A percentile compares a stretch with the other conserved stretches of the same genome.
These are phyloP conservation scores for Drosophila eohydei DNA, from an alignment of 2,888 invertebrate genomes.

Conservation along the genomic window DNA sequence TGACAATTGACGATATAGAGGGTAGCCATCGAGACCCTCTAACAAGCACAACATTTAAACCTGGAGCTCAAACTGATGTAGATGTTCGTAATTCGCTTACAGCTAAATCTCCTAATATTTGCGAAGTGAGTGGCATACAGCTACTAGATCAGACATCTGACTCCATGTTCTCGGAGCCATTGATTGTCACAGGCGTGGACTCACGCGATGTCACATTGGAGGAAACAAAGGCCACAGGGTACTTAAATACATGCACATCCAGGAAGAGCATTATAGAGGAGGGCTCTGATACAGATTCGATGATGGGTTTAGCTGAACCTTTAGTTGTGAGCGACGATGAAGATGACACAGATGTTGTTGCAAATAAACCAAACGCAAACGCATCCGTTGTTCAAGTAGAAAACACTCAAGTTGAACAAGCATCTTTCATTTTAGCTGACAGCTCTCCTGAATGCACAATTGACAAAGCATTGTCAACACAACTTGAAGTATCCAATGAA, in stretches of 20 bases:
- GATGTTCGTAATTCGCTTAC: constrained; percentile 15
- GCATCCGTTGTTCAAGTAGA: neutral
- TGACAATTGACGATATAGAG: constrained; percentile 36
- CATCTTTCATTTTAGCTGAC: neutral
- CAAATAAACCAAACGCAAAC: neutral
- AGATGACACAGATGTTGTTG: neutral
- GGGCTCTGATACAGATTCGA: constrained; percentile 50
- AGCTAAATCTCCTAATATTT: constrained; percentile 8
- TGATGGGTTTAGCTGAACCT: constrained; percentile 55
- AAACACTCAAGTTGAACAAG: neutral
- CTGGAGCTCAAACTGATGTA: constrained; percentile 6
- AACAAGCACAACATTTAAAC: constrained; percentile 61
- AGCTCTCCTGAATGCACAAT: neutral
- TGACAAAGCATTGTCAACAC: neutral
- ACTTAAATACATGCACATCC: neutral
- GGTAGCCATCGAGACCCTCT: constrained; percentile 58
- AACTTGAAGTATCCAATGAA: constrained; percentile 6
- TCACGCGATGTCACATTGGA: constrained; percentile 60
- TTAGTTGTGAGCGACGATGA: constrained; percentile 70
- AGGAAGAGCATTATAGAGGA: constrained; percentile 8
- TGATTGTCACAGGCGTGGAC: constrained; percentile 65
- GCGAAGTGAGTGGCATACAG: constrained; percentile 81
- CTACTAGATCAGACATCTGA: constrained; percentile 78
- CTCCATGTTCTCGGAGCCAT: constrained; percentile 73
- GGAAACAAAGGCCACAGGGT: constrained; percentile 34